phyloP scores from a whole-genome alignment of 2,113 vertebrate genomes.

The Eurystomus gularis region DNA sequence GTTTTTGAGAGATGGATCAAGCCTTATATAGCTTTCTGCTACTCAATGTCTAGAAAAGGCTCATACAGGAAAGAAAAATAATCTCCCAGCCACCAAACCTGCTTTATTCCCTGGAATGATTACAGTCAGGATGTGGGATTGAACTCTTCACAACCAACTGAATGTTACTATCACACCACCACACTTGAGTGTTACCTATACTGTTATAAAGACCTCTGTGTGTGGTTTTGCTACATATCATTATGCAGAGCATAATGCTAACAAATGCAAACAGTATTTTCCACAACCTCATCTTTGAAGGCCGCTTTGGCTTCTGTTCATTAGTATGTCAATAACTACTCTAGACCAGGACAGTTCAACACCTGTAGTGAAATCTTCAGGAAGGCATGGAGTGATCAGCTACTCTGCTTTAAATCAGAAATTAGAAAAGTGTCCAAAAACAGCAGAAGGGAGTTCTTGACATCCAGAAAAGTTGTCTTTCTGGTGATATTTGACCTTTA shows the following conservation, averaged over 20 bases:
- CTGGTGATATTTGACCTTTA: background rate
- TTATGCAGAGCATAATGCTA: background rate
- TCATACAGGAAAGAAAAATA: background rate
- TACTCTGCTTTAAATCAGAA: background rate
- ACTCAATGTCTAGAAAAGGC: background rate
- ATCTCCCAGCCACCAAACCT: background rate
- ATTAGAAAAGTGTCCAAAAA: background rate
- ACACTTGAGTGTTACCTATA: background rate
- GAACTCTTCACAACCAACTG: background rate
- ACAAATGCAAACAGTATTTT: background rate
- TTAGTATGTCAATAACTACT: background rate
- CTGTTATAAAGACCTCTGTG: background rate
- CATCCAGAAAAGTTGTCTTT: background rate
- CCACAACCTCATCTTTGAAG: background rate
- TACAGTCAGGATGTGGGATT: fast-evolving
- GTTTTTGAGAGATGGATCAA: background rate
- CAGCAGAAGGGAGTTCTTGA: background rate
- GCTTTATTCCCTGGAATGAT: background rate
- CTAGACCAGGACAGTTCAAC: background rate
- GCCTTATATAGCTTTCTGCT: background rate
- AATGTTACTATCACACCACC: background rate
- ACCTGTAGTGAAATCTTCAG: background rate
- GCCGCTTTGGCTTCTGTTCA: background rate
- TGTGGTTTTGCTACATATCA: background rate
- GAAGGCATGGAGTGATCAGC: background rate